These are phyloP conservation scores for Ophion slaviceki DNA, from an alignment of 2,888 invertebrate species.

Conservation along the genomic window DNA sequence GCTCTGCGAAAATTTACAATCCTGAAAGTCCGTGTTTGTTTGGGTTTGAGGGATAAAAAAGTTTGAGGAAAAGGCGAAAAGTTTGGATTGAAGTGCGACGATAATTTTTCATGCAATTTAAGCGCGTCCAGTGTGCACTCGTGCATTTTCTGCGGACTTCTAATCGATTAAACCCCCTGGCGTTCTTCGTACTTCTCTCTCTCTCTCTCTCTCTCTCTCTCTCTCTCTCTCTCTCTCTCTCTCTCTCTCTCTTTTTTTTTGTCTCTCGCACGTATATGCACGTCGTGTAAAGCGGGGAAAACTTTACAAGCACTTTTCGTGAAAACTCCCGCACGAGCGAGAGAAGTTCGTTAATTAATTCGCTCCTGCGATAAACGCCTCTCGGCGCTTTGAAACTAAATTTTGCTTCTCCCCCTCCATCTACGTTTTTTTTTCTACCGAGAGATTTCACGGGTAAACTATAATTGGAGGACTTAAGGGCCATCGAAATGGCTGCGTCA, in stretches of 20 bases:
- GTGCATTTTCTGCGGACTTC: background rate
- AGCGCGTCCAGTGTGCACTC: constrained; percentile 1
- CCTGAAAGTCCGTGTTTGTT: background rate
- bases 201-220: background rate
- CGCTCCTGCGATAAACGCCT: constrained; percentile 38
- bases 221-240: constrained; percentile 1
- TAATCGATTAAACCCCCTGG: constrained; percentile 1
- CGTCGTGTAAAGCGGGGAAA: background rate
- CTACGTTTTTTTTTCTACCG: background rate
- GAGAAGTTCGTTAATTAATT: constrained; percentile 52
- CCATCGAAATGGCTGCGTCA: constrained; percentile 41
- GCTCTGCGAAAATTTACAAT: background rate
- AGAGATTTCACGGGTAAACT: constrained; percentile 14
- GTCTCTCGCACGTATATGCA: background rate
- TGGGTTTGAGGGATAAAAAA: background rate
- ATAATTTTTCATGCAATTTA: constrained; percentile 16
- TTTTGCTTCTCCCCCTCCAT: background rate
- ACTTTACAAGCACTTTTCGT: constrained; percentile 8
- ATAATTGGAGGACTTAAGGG: constrained; percentile 32
- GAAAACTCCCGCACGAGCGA: background rate
- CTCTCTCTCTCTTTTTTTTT: background rate
- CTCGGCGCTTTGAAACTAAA: background rate
- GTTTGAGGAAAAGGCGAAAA: background rate
- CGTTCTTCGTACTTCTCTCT: background rate
- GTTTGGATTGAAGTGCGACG: background rate